Conservation (phyloP, 2,113 vertebrate genomes). For the Corvus hawaiiensis region DNA sequence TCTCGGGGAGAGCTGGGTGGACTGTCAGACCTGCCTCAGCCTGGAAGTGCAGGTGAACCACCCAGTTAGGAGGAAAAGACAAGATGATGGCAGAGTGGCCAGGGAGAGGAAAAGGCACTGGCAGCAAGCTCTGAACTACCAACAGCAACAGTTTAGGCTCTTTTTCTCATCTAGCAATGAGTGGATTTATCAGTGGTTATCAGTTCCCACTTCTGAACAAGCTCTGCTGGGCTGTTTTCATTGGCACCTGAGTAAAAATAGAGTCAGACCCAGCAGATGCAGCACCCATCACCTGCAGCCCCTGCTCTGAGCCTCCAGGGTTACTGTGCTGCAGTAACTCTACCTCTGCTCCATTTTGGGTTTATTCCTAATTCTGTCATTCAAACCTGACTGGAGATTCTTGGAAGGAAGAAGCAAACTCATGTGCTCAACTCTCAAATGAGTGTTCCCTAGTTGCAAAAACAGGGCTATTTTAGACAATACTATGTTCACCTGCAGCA, state of each 20-base stretch:
- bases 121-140: slow-evolving; percentile 3
- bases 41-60: not conserved
- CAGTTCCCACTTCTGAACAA: not conserved
- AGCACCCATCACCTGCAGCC: not conserved
- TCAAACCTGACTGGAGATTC: not conserved
- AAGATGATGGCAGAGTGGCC: not conserved
- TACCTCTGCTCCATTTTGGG: not conserved
- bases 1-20: not conserved
- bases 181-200: not conserved
- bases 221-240: not conserved
- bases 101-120: not conserved
- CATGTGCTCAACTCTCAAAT: not conserved
- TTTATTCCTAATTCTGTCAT: not conserved
- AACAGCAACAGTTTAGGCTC: not conserved
- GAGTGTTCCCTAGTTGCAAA: not conserved
- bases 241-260: not conserved
- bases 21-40: not conserved
- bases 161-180: not conserved
- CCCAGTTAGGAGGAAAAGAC: not conserved
- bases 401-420: not conserved
- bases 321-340: not conserved
- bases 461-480: not conserved
- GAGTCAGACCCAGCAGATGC: not conserved
- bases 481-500: not conserved
- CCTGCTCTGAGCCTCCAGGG: not conserved